Evolutionary conservation across 2,113 vertebrate species (phyloP).

Genomic region (Lophochroa leadbeateri): DNA sequence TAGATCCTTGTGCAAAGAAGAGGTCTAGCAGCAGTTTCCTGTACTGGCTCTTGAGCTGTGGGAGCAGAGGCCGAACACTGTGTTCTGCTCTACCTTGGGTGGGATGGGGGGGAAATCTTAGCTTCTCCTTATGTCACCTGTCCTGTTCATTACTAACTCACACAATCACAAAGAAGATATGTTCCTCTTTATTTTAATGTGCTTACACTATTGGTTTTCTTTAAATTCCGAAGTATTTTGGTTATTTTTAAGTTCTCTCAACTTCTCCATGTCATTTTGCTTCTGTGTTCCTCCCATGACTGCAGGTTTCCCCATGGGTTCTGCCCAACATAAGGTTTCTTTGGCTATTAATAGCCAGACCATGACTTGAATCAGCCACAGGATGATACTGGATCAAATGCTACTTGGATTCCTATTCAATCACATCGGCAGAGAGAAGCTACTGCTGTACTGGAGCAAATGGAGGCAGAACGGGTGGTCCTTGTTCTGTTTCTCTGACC

Average conservation of each 20-base stretch:
- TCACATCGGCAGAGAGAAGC: not conserved
- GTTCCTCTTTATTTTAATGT: not conserved
- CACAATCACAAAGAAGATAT: not conserved
- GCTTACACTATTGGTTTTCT: not conserved
- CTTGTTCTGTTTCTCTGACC: rapidly evolving
- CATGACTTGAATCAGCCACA: not conserved
- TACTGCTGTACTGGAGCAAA: not conserved
- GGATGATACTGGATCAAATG: not conserved
- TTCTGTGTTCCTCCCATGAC: not conserved
- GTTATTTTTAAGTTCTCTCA: not conserved
- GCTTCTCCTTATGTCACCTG: not conserved
- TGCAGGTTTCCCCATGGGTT: not conserved
- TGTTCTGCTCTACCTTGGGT: no score
- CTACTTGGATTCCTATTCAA: not conserved
- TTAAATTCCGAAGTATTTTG: not conserved
- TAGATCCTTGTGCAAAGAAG: no score
- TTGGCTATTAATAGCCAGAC: not conserved
- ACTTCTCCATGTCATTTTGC: not conserved
- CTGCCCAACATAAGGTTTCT: not conserved
- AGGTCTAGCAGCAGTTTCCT: no score
- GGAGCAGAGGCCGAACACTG: no score
- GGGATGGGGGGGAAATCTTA: not conserved
- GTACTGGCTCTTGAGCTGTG: no score
- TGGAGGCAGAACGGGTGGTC: not conserved
- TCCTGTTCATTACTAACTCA: not conserved